phyloP scores from a whole-genome alignment of 2,797 vertebrate species.

The Astyanax mexicanus region DNA sequence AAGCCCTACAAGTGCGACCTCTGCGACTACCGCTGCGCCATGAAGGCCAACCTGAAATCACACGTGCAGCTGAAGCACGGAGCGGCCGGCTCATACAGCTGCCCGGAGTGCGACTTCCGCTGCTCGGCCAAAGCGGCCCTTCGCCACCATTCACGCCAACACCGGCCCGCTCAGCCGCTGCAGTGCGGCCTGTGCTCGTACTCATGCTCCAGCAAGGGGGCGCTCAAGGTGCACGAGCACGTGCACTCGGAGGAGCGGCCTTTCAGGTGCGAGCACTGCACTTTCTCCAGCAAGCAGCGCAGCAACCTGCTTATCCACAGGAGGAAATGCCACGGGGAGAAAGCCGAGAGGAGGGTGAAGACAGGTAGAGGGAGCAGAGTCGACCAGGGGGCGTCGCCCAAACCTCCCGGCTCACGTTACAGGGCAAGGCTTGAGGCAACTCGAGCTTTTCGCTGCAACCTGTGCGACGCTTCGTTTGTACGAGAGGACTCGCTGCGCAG shows the following conservation, averaged over 20 bases:
- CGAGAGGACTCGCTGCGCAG: slow-evolving; percentile 94
- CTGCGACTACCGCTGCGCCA: slow-evolving; percentile 95
- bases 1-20: slow-evolving; percentile 97
- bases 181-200: slow-evolving; percentile 91
- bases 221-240: slow-evolving; percentile 91
- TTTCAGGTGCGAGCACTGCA: slow-evolving; percentile 89
- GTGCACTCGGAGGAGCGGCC: slow-evolving; percentile 93
- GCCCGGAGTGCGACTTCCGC: slow-evolving; percentile 89
- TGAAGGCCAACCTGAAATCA: slow-evolving; percentile 98
- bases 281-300: slow-evolving; percentile 94
- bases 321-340: slow-evolving; percentile 89
- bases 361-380: slow-evolving; percentile 62
- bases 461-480: slow-evolving; percentile 91
- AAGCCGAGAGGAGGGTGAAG: slow-evolving; percentile 69
- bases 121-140: slow-evolving; percentile 90
- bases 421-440: slow-evolving; percentile 89
- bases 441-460: slow-evolving; percentile 88
- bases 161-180: slow-evolving; percentile 88
- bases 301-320: slow-evolving; percentile 93
- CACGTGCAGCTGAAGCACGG: slow-evolving; percentile 94
- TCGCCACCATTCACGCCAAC: slow-evolving; percentile 88
- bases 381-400: slow-evolving; percentile 66
- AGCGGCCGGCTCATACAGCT: slow-evolving; percentile 83
- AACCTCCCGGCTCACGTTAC: slow-evolving; percentile 82
- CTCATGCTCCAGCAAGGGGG: slow-evolving; percentile 92